Evolutionary conservation across 2,797 vertebrate species (phyloP).

Genomic region (Sternotherus odoratus): DNA sequence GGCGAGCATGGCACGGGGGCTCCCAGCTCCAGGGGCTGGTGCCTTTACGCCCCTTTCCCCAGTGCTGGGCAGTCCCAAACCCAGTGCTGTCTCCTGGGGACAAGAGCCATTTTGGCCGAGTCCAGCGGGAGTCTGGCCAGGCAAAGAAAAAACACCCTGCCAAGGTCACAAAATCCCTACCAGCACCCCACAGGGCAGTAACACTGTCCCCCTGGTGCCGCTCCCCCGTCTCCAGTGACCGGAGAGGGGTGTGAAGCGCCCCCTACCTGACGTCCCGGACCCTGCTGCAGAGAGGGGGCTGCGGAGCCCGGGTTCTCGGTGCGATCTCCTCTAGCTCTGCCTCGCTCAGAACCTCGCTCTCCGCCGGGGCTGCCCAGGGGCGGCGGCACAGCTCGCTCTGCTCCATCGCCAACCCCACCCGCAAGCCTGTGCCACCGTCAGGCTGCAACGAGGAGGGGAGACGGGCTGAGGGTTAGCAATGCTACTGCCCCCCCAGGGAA

Average conservation of each 20-base stretch:
- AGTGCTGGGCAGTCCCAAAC: not conserved
- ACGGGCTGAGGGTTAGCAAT: not conserved
- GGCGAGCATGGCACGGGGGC: not conserved
- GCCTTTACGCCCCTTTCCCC: not conserved
- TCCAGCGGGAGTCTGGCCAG: not conserved
- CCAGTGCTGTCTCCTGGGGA: not conserved
- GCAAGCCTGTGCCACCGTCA: not conserved
- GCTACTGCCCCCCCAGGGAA: too few relatives aligned
- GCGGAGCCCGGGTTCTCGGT: slow-evolving; percentile 69
- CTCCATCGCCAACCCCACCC: slow-evolving; percentile 19
- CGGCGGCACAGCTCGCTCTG: slow-evolving; percentile 30
- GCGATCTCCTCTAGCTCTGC: slow-evolving; percentile 87
- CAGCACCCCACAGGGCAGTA: not conserved
- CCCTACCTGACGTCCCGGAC: slow-evolving; percentile 64
- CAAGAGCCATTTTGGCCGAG: not conserved
- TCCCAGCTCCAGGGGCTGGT: not conserved
- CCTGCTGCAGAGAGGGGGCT: slow-evolving; percentile 48
- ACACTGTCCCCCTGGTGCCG: not conserved
- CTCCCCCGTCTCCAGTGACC: not conserved
- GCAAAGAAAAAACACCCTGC: not conserved
- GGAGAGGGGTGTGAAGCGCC: not conserved
- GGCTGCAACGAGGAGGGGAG: not conserved
- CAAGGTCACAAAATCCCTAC: not conserved
- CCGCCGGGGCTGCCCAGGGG: slow-evolving; percentile 73
- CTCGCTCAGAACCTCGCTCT: slow-evolving; percentile 87